Conservation (phyloP, 2,888 invertebrate genomes). For the Drosophila borborema region DNA sequence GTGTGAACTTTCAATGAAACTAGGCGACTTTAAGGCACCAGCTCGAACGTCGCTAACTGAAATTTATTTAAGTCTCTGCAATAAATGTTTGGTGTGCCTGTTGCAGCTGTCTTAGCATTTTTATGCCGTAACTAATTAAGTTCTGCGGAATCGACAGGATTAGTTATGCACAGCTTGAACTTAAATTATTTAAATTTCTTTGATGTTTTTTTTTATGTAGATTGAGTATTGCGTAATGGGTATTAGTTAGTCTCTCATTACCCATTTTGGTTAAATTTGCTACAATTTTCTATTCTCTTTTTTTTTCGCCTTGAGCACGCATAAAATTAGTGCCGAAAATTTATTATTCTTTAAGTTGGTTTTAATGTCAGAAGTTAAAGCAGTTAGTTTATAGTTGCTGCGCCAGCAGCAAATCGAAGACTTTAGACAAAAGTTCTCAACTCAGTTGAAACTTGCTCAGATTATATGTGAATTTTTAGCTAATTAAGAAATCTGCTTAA, state of each 20-base stretch:
- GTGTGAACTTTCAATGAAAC: conserved; percentile 68
- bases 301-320: conserved; percentile 44
- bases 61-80: conserved; percentile 76
- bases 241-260: not conserved
- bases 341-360: conserved; percentile 48
- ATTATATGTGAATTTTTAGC: not conserved
- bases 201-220: too few species aligned
- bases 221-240: not conserved
- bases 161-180: too few species aligned
- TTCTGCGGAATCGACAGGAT: not conserved
- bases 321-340: conserved; percentile 69
- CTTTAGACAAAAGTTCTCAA: not conserved
- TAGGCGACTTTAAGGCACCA: conserved; percentile 41
- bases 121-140: not conserved
- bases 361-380: conserved; percentile 57
- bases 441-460: not conserved
- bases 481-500: not conserved
- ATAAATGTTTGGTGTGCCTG: conserved; percentile 73
- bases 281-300: not conserved
- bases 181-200: not conserved
- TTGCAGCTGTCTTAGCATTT: conserved; percentile 42
- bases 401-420: not conserved
- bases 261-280: not conserved
- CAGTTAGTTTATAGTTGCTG: conserved; percentile 35
- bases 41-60: conserved; percentile 40